Base-by-base conservation (phyloP, 2,113 vertebrate genomes). In the Microcebus tavaratra region DNA sequence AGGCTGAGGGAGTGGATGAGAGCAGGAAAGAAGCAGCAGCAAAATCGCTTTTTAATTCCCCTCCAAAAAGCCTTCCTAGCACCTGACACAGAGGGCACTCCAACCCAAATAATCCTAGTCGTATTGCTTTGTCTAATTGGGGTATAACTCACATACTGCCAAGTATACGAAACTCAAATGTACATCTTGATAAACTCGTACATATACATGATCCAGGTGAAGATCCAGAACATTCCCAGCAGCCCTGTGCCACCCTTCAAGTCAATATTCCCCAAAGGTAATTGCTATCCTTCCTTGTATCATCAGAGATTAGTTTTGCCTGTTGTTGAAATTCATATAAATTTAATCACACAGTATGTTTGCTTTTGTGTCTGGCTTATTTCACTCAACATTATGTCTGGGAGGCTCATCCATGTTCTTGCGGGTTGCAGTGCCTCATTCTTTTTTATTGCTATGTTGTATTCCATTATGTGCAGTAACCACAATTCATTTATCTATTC, bases 391-490 rank as follows among this genome's bases (percentile, higher is more conserved):
- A 1, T 89, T 23, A 13, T 10, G 21, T 70, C 78, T 21, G 39
- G 67, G 79, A 94, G 45, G 27, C 31, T 87, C 42, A 10, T 11
- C 36, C 36, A 0, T 84, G 87, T 70, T 73, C 55, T 73, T 61
- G 36, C 1, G 29, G 42, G 39, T 72, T 80, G 34, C 4, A 5
- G 57, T 4, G 42, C n/a, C 4, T 57, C 18, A 6, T 92, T 93
- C 68, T 83, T 97, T 91, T 93, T 83, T 50, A 90, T 84, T 76
- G 94, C 85, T 88, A 2, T 61, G 50, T 65, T 76, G 50, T 97
- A 53, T 88, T 94, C 94, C 94, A 36, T 34, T 25, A 31, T 73
- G n/a, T 72, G 63, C 92, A 20, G 31, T 36, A 78, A 67, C 61
- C 88, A 57, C 84, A 61, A n/a, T 48, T 25, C 76, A 34, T 91